Base-by-base conservation (phyloP, 2,113 vertebrate genomes). In the Lathamus discolor region DNA sequence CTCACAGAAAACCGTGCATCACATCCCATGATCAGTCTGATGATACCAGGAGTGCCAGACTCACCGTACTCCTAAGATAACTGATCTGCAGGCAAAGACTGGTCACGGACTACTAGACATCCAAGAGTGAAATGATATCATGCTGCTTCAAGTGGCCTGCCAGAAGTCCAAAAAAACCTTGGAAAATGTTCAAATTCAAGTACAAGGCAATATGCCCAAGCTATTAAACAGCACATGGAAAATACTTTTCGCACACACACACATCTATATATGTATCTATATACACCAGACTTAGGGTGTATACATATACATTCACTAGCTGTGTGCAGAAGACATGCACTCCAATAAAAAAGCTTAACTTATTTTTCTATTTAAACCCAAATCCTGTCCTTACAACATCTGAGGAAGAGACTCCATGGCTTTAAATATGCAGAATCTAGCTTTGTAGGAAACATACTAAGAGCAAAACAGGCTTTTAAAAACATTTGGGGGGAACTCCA, bases 61-160 rank as follows among this genome's bases (percentile, higher is more conserved):
- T 73, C 9, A 13, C 54, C 39, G 24, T 13, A 17, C 12, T 70
- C 23, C 39, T 59, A 16, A 16, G 48, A 25, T 54, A 90, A 79
- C 25, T 43, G 20, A 90, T 74, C 43, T 37, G 28, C 44, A 90
- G 63, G 44, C 23, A 70, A 74, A 74, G 49, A 61, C 31, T 39
- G 10, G 20, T 14, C 57, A 54, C 2, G n/a, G 51, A 39, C 61
- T 83, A 64, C 49, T 48, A 83, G 67, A 83, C 44, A 72, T 75
- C 24, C 68, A 84, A 76, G 43, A 69, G 35, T 15, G 64, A 92
- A 87, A 83, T 54, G 39, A 86, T 79, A 79, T 83, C 67, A 68
- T 62, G 68, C 27, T 83, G 62, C 62, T 90, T 44, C 67, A 83
- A 70, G 39, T 44, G 10, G 23, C n/a, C 46, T 80, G 57, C 87